Percentiles rank a stretch among this genome's conserved stretches.
These are phyloP conservation scores for Alaudala cheleensis DNA, from an alignment of 2,113 vertebrate species.

Conservation along the genomic window DNA sequence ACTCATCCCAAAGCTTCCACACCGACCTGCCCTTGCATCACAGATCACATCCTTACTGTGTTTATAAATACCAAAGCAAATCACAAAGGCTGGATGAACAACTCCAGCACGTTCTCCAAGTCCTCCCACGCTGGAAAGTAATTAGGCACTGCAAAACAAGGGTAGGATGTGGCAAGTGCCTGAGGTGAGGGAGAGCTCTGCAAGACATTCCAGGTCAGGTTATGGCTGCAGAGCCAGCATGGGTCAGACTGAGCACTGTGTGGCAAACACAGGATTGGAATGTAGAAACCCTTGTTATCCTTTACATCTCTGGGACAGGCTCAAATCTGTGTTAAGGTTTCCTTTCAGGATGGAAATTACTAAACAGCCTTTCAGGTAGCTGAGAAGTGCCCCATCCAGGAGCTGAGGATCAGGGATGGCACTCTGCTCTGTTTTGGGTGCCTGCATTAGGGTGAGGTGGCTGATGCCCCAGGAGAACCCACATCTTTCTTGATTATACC, in stretches of 20 bases:
- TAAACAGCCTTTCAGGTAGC: neutral
- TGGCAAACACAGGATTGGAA: accelerated
- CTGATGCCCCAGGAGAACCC: neutral
- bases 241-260: neutral
- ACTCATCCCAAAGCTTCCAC: neutral
- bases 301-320: neutral
- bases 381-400: neutral
- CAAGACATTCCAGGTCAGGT: accelerated
- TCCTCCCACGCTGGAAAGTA: conserved; percentile 41
- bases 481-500: neutral
- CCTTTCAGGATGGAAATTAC: neutral
- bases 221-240: neutral
- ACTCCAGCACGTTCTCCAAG: conserved; percentile 18
- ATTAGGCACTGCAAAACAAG: conserved; percentile 5
- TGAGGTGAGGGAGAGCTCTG: neutral
- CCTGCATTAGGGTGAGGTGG: neutral
- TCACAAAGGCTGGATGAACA: conserved; percentile 33
- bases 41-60: neutral
- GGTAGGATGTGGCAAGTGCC: neutral
- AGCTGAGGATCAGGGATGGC: neutral
- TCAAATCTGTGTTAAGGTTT: neutral
- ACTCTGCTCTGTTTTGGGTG: neutral
- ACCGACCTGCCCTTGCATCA: neutral
- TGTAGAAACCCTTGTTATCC: neutral
- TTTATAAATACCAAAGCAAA: conserved; percentile 40